phyloP scores from a whole-genome alignment of 2,113 vertebrate species.

The Lepidiolamprologus cunningtoni region DNA sequence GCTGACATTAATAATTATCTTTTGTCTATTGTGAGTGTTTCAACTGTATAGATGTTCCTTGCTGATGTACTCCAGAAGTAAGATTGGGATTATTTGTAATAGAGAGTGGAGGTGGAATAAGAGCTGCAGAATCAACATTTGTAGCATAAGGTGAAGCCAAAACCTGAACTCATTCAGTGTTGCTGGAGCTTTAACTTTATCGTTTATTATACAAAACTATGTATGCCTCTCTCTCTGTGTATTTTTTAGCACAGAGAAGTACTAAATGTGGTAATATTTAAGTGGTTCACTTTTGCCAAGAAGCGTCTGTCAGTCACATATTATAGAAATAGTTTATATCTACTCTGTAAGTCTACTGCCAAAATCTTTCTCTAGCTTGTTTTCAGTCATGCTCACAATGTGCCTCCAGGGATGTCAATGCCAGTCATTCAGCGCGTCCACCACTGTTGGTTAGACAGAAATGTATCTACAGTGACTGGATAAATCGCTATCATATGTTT shows the following conservation, averaged over 20 bases:
- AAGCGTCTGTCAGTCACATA: neutral
- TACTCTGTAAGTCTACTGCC: neutral
- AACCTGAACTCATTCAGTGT: neutral
- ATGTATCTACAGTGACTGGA: neutral
- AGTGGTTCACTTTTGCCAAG: neutral
- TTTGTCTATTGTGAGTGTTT: neutral
- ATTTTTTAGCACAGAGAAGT: neutral
- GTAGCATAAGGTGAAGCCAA: neutral
- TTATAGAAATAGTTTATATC: neutral
- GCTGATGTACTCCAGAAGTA: neutral
- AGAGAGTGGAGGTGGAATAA: neutral
- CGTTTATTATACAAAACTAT: neutral
- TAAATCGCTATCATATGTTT: neutral
- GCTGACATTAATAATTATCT: neutral
- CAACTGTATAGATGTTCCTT: neutral
- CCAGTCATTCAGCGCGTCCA: neutral
- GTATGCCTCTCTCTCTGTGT: neutral
- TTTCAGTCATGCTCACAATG: neutral
- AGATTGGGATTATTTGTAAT: neutral
- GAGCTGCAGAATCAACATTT: neutral
- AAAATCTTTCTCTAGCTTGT: neutral
- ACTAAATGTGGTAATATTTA: neutral
- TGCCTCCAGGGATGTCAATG: neutral
- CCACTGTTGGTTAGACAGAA: neutral
- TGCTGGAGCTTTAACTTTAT: neutral